These are phyloP conservation scores for Rhogogaster chlorosoma DNA, from an alignment of 2,888 invertebrate species.

Conservation along the genomic window DNA sequence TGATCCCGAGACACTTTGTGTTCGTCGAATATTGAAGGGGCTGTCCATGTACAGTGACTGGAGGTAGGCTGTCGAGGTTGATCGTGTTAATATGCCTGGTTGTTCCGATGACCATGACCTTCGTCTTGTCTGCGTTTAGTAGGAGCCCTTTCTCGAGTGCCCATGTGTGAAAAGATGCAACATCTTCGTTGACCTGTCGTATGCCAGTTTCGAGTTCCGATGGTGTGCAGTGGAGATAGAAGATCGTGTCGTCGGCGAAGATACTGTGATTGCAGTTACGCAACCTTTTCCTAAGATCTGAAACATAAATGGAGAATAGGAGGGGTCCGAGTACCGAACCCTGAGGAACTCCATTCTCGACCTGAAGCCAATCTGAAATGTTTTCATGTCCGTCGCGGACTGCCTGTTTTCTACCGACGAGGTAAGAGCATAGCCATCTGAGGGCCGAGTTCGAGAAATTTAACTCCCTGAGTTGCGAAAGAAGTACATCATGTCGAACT, in stretches of 20 bases:
- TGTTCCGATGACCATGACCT: constrained; percentile 43
- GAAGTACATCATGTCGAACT: no score
- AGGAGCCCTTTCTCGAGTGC: background rate
- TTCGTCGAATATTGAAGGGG: constrained; percentile 13
- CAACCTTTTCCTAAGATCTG: no score
- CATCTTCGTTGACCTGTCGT: constrained; percentile 25
- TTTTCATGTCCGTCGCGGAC: no score
- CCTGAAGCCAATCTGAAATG: no score
- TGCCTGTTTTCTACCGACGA: no score
- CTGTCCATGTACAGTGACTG: background rate
- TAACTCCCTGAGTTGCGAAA: no score
- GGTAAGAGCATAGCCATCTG: no score
- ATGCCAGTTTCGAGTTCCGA: background rate
- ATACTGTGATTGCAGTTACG: background rate
- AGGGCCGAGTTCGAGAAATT: no score
- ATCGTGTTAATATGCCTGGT: constrained; percentile 35
- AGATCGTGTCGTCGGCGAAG: background rate
- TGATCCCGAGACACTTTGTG: constrained; percentile 18
- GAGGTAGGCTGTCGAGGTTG: background rate
- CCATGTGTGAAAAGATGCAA: background rate
- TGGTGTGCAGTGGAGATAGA: background rate
- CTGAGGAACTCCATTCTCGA: no score
- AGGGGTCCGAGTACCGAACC: no score
- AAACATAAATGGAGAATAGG: no score
- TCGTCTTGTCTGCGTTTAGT: constrained; percentile 45